Evolutionary conservation across 2,888 invertebrate genomes (phyloP), one percentile per base, ranked within the genome.

Genomic region (Drosophila prostipennis): DNA sequence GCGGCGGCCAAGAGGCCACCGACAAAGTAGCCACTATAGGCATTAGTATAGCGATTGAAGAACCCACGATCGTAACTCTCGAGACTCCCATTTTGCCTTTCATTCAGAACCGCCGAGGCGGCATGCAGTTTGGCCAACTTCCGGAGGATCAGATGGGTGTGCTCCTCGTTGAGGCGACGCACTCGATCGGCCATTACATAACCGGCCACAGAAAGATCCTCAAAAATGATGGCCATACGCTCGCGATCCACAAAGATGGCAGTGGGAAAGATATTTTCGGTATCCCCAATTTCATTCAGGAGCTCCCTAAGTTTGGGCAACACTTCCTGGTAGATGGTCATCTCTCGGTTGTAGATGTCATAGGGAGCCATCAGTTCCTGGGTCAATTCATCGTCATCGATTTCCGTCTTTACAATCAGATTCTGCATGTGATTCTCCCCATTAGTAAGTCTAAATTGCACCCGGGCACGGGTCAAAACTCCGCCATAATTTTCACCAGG

Each of bases 121-220:
- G 93, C 93, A 77, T 94, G 93, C 80, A 93, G 92, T 76, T 92
- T 91, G 1, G 93, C 93, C 72, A 93, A 63, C 1, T 92, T 90
- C 1, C 86, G 81, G 0, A 93, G 76, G 1, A 92, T 89, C 11
- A 93, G 29, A 69, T 89, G 90, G 0, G 91, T 81, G 57, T 93
- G 93, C 3, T 90, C 87, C 63, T 92, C 70, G 69, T 93, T 93
- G 13, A 93, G 79, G 5, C 91, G 90, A 29, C 85, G 67, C 6
- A 86, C 67, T 0, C 91, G 87, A 76, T 91, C 89, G 0, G 88
- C 89, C 89, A 92, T 90, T 1, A 82, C 73, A 64, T 80, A 92
- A 1, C 84, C 81, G 0, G 71, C 72, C n/a, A 77, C 76, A 0
- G 70, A 51, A 0, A 92, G 78, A 71, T 92, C 92, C 58, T 92